Evolutionary conservation across 2,888 invertebrate genomes (phyloP).

Genomic region (Crepidodera aurea): DNA sequence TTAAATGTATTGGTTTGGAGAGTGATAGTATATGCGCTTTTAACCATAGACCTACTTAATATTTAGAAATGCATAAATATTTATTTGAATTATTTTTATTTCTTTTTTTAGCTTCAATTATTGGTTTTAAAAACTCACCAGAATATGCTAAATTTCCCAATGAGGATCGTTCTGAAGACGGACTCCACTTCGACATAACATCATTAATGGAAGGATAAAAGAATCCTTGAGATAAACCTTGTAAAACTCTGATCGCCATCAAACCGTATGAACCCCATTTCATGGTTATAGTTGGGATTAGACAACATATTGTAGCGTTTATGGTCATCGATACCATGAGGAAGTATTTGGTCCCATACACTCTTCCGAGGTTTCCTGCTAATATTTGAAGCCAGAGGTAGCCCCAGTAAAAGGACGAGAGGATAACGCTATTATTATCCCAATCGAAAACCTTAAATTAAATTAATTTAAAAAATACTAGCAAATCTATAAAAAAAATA

Average conservation of each 20-base stretch:
- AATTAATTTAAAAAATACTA: too few relatives aligned
- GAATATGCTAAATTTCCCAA: conserved; percentile 1
- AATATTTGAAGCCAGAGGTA: neutral
- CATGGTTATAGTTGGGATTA: neutral
- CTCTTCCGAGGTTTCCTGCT: conserved; percentile 2
- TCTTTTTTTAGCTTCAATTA: too few relatives aligned
- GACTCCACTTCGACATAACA: neutral
- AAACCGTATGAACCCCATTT: conserved; percentile 2
- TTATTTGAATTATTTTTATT: too few relatives aligned
- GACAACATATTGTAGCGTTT: neutral
- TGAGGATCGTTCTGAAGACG: neutral
- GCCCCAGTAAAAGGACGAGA: conserved; percentile 11
- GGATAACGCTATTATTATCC: neutral
- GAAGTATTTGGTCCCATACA: neutral
- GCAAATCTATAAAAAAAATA: too few relatives aligned
- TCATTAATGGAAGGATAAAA: neutral
- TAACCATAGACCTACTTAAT: too few relatives aligned
- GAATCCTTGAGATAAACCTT: conserved; percentile 4
- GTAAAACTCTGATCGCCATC: neutral
- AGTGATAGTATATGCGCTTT: too few relatives aligned
- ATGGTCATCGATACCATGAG: neutral
- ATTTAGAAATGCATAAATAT: too few relatives aligned
- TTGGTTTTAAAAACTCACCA: conserved; percentile 6
- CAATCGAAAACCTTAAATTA: conserved; percentile 7
- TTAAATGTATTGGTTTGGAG: too few relatives aligned